Evolutionary conservation across 2,888 invertebrate genomes (phyloP).

Genomic region (Nephrotoma appendiculata): DNA sequence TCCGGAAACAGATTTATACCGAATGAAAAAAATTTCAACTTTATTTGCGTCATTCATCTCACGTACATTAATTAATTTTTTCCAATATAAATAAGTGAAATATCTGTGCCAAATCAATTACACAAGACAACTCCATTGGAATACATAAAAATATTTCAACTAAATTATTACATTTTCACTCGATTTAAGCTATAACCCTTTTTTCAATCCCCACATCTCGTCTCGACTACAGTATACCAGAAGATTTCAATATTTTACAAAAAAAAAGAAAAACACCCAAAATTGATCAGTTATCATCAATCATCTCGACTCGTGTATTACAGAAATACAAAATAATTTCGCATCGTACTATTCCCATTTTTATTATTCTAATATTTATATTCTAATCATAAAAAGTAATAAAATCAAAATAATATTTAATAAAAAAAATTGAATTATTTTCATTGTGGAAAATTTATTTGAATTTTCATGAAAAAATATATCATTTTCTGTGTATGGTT

Average conservation of each 20-base stretch:
- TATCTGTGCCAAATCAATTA: neutral
- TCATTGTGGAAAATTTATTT: neutral
- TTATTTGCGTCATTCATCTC: neutral
- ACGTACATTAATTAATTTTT: neutral
- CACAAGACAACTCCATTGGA: neutral
- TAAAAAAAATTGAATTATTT: neutral
- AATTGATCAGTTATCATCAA: neutral
- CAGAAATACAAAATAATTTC: neutral
- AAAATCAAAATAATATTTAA: neutral
- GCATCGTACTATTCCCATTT: neutral
- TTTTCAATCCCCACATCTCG: neutral
- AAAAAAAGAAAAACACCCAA: neutral
- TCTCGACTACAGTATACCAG: neutral
- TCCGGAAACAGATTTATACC: no score
- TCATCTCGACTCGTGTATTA: neutral
- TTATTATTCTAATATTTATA: neutral
- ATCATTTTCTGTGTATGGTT: neutral
- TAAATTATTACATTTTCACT: neutral
- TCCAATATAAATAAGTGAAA: neutral
- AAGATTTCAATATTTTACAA: neutral
- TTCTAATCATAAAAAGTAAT: neutral
- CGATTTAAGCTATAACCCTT: neutral
- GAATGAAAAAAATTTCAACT: no score
- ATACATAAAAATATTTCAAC: neutral
- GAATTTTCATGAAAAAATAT: neutral